phyloP scores from a whole-genome alignment of 2,888 invertebrate species.

The Ramazzottius varieornatus region DNA sequence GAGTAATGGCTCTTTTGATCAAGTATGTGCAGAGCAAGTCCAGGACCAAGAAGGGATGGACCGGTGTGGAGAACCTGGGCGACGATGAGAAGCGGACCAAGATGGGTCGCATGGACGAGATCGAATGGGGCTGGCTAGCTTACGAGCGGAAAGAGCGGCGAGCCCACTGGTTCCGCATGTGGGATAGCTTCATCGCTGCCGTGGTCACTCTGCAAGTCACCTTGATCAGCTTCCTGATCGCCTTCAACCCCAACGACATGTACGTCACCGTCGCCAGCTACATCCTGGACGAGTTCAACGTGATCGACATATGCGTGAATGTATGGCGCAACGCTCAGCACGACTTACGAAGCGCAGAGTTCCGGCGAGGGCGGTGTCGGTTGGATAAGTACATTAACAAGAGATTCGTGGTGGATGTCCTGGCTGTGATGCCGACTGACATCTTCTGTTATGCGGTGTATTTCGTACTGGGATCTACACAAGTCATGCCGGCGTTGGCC shows the following conservation, averaged over 20 bases:
- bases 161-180: neutral
- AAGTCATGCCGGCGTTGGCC: neutral
- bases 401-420: neutral
- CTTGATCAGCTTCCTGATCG: neutral
- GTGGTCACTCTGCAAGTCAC: neutral
- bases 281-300: neutral
- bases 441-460: neutral
- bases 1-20: too few relatives aligned
- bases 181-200: neutral
- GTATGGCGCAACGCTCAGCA: neutral
- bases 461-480: neutral
- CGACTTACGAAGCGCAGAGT: neutral
- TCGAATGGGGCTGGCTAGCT: neutral
- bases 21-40: too few relatives aligned
- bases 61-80: too few relatives aligned
- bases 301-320: neutral
- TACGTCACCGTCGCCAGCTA: neutral
- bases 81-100: neutral
- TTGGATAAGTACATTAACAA: neutral
- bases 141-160: neutral
- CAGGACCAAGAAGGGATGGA: too few relatives aligned
- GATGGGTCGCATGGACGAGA: neutral
- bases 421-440: neutral
- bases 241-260: neutral
- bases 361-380: neutral